Percentiles rank a stretch among this genome's conserved stretches.
Conservation (phyloP, 2,113 vertebrate genomes). For the Hipposideros armiger region DNA sequence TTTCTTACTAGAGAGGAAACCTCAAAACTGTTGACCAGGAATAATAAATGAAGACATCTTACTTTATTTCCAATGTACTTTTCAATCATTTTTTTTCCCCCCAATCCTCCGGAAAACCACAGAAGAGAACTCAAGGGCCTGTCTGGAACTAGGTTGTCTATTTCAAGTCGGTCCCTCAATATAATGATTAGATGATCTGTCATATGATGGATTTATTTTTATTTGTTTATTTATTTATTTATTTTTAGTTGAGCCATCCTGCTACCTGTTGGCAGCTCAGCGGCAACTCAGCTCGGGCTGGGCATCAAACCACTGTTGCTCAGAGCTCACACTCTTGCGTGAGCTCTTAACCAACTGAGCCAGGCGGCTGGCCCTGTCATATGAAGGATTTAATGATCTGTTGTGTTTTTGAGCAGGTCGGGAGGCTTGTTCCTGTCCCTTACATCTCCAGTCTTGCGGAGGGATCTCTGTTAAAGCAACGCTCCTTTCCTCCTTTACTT, state of each 20-base stretch:
- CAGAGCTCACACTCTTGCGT: too few species aligned
- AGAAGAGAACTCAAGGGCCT: not conserved
- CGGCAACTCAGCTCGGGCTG: too few species aligned
- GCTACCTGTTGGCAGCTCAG: too few species aligned
- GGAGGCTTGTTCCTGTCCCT: not conserved
- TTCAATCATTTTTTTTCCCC: not conserved
- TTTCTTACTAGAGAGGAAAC: not conserved
- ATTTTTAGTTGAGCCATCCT: too few species aligned
- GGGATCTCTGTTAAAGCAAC: not conserved
- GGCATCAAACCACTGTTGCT: too few species aligned
- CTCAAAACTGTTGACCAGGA: not conserved
- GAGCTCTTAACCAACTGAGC: too few species aligned
- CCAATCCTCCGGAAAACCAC: not conserved
- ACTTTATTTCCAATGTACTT: not conserved
- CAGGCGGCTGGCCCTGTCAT: too few species aligned
- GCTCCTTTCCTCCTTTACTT: not conserved
- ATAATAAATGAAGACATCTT: not conserved
- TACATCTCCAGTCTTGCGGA: not conserved
- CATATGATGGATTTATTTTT: not conserved
- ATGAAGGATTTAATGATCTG: not conserved
- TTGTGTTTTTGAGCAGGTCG: not conserved
- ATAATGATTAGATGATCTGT: not conserved
- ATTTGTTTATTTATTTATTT: too few species aligned
- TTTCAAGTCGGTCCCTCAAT: not conserved
- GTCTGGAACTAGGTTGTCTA: not conserved